Conservation (phyloP, 1,140 invertebrate species). For the Anoplolepis gracilipes region DNA sequence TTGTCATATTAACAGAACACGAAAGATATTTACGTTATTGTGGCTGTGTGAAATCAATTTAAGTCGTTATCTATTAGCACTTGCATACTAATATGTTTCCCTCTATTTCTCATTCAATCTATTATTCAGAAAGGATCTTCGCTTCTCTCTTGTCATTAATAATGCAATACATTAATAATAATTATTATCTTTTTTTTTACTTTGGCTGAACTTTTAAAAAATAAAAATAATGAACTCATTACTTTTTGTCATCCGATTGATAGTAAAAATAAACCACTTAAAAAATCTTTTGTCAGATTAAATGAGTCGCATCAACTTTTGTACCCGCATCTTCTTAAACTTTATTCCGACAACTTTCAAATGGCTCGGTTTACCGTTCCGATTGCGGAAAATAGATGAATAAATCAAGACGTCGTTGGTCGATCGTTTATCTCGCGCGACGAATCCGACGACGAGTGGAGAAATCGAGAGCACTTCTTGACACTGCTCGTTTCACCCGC, state of each 20-base stretch:
- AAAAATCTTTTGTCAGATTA: neutral
- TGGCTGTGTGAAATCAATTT: constrained; percentile 6
- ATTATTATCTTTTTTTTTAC: neutral
- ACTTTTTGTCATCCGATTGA: neutral
- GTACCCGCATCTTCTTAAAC: constrained; percentile 10
- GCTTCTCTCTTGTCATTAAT: neutral
- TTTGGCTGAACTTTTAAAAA: neutral
- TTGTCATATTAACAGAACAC: neutral
- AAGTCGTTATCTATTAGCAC: neutral
- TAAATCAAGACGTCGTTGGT: constrained; percentile 30
- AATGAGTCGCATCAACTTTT: constrained; percentile 10
- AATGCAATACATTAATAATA: neutral
- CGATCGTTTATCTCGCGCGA: constrained; percentile 31
- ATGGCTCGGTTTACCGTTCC: constrained; percentile 21
- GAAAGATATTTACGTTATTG: neutral
- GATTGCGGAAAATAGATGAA: constrained; percentile 31
- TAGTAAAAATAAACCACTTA: neutral
- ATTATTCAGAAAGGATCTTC: neutral
- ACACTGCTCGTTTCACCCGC: neutral
- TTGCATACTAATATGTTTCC: neutral
- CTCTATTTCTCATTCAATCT: neutral
- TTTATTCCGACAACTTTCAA: neutral
- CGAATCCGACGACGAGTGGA: neutral
- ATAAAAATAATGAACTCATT: neutral
- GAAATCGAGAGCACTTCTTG: constrained; percentile 27